Evolutionary conservation across 2,113 vertebrate species (phyloP), one percentile per base, ranked within the genome.

Genomic region (Phaetusa simplex): DNA sequence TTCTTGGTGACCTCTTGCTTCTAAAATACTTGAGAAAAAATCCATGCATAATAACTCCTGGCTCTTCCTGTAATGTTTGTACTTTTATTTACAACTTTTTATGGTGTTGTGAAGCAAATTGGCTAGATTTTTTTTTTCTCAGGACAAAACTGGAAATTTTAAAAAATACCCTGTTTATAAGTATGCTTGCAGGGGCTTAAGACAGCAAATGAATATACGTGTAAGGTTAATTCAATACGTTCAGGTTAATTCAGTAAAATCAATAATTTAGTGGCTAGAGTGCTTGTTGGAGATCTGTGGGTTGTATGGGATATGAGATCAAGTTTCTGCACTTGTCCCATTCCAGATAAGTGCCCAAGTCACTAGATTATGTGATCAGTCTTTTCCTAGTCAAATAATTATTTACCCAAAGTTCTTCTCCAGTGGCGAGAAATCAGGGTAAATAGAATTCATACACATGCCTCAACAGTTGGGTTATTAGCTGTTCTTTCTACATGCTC

Each of bases 1-100:
- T 97, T 97, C 94, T 95, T 91, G 93, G 89, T 96, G 95, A 97
- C 94, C 96, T 91, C 94, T 95, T 89, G 95, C 95, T 93, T 95
- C 94, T 93, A 93, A 93, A 94, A 95, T 80, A 85, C 86, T 85
- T 91, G 65, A 95, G 73, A 58, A 96, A 96, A 95, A 90, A 91
- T 76, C 58, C 12, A 36, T 73, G 42, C 38, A 34, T 93, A 82
- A 80, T 69, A 93, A 87, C 38, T 85, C 32, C n/a, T 76, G 45
- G 12, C 18, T 85, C 50, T 62, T 94, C n/a, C 49, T 62, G 14
- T 77, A 53, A 58, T 14, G 6, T 82, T 89, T 91, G 12, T 80
- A 50, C 58, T 73, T 93, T 91, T 30, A 82, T 85, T 91, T 91
- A 65, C 20, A 82, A 79, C 18, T 53, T 94, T 82, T 79, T 43